Evolutionary conservation across 2,797 vertebrate genomes (phyloP).

Genomic region (Tarsius wallacei): DNA sequence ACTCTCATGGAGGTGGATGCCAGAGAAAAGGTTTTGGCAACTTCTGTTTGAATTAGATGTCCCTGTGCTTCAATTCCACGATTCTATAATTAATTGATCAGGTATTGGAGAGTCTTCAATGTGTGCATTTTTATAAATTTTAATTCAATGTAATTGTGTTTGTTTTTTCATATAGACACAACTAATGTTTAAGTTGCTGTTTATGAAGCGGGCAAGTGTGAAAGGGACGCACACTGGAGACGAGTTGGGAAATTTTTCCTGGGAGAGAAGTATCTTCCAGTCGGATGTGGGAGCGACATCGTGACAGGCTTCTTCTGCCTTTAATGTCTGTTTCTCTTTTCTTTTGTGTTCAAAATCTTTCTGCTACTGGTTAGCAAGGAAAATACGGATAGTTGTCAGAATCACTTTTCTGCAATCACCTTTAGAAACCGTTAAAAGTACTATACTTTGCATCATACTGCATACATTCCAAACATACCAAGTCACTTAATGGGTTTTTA

Average conservation of each 20-base stretch:
- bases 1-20: no score
- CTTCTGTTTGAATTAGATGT: neutral
- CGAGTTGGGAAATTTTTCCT: neutral
- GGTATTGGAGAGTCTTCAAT: neutral
- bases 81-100: no score
- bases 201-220: neutral
- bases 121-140: neutral
- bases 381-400: slow-evolving; percentile 15
- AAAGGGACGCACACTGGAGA: neutral
- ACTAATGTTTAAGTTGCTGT: neutral
- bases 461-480: neutral
- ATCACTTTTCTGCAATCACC: neutral
- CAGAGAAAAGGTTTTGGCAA: neutral
- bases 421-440: slow-evolving; percentile 52
- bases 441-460: neutral
- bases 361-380: slow-evolving; percentile 16
- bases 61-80: neutral
- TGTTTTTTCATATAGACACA: neutral
- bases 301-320: neutral
- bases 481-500: neutral
- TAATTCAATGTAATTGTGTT: neutral
- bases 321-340: slow-evolving; percentile 27
- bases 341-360: slow-evolving; percentile 25
- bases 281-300: neutral
- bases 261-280: slow-evolving; percentile 1